phyloP scores from a whole-genome alignment of 2,797 vertebrate species.

The Epinephelus coioides region DNA sequence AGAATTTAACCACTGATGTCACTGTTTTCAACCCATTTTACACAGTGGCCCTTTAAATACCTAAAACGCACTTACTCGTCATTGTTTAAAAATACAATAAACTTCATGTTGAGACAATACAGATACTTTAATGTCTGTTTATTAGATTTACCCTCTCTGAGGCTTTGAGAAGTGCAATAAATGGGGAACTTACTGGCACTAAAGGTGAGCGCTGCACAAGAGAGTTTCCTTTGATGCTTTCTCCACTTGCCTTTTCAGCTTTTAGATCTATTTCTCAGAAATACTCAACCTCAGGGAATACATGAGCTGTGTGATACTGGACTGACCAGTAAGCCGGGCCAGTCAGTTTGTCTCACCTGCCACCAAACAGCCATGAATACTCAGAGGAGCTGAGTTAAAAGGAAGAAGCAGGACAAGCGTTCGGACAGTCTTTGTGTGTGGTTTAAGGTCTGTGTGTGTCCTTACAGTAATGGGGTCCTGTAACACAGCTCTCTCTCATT shows the following conservation, averaged over 20 bases:
- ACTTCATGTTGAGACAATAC: too few relatives aligned
- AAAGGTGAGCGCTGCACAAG: neutral
- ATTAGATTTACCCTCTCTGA: too few relatives aligned
- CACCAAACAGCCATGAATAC: constrained; percentile 31
- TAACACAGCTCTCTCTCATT: constrained; percentile 40
- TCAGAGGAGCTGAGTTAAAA: constrained; percentile 19
- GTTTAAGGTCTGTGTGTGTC: constrained; percentile 26
- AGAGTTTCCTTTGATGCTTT: constrained; percentile 18
- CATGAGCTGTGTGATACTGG: neutral
- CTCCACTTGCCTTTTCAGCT: neutral
- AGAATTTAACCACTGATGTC: too few relatives aligned
- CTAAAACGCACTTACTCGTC: too few relatives aligned
- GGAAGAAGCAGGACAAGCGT: constrained; percentile 17
- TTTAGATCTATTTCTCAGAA: constrained; percentile 17
- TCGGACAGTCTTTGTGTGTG: constrained; percentile 28
- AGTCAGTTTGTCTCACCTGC: constrained; percentile 23
- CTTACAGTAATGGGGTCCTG: constrained; percentile 13
- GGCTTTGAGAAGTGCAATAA: constrained; percentile 1
- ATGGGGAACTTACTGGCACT: constrained; percentile 1
- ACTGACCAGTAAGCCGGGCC: constrained; percentile 5
- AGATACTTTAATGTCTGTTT: too few relatives aligned
- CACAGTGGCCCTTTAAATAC: too few relatives aligned
- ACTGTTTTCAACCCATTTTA: too few relatives aligned
- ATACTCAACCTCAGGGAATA: constrained; percentile 26
- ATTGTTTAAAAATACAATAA: too few relatives aligned